Base-by-base conservation (phyloP, 35 echinoderm and acorn worm species). In the Hemicentrotus pulcherrimus region DNA sequence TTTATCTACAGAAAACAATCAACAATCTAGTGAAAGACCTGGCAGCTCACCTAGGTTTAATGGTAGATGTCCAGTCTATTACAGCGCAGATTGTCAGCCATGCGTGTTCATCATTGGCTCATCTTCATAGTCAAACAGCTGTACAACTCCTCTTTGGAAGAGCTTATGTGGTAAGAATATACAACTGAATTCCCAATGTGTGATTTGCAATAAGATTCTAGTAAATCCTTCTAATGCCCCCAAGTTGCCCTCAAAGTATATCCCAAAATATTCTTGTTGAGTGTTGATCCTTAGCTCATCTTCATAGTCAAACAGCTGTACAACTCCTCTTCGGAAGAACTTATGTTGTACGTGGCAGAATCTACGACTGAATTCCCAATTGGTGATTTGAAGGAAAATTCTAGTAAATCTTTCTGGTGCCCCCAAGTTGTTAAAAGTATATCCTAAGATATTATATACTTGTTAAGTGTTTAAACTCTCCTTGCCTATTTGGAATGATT, bases 121-220 rank as follows among this genome's bases (percentile, higher is more conserved):
- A 96, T 45, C 46, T 32, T 32, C 95, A 96, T 41, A 97, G 97
- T 94, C 95, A 95, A 31, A 92, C 96, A 47, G 97, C 97, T 48
- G 92, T 92, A 24, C 95, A 97, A 48, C 46, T 97, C 31, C 94
- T 97, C 28, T 96, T 96, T 96, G 95, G 95, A 28, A 94, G 91
- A 22, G 65, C 95, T 28, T 92, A 97, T 91, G 47, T 97, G 94
- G 97, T 97, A 86, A 96, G 52, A 59, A 6, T 59, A 0, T 59
- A 59, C 16, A 2, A 59, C 11, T 59, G 11, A 59, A 59, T 0
- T 55, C 6, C 50, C 0, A 55, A 59, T 59, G 11, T 59, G 52
- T 59, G 52, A 59, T 59, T 14, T 59, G 70, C 30, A 30, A 30
- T 85, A 30, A 30, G 70, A 3, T 41, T 41, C 35, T 41, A 41